A percentile compares a stretch with the other conserved stretches of the same genome.
Conservation (phyloP, 2,888 invertebrate genomes). For the Phytoseiulus persimilis region DNA sequence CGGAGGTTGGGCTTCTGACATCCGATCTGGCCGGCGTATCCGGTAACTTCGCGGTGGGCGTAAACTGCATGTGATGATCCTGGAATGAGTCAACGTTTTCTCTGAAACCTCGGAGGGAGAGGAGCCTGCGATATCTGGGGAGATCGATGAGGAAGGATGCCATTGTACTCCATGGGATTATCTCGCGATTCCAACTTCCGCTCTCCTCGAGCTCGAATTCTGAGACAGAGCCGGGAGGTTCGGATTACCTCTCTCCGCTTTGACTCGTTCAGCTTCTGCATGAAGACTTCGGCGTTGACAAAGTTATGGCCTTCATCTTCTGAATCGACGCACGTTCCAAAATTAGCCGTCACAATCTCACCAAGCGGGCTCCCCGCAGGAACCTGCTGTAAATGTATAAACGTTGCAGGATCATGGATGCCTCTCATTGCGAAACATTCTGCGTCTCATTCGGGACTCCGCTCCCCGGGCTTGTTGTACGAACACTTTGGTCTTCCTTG, state of each 20-base stretch:
- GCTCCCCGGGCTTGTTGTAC: neutral
- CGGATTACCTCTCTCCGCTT: neutral
- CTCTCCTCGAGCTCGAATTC: too few species aligned
- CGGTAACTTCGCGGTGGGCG: neutral
- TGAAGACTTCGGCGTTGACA: slow-evolving; percentile 10
- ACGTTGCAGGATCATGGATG: too few species aligned
- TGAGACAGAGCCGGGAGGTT: too few species aligned
- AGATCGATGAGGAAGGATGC: too few species aligned
- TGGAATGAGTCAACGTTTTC: neutral
- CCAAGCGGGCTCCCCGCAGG: neutral
- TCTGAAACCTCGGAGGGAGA: neutral
- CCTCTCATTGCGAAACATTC: too few species aligned
- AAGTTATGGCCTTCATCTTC: slow-evolving; percentile 24
- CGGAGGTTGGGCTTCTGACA: slow-evolving; percentile 11
- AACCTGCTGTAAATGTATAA: neutral
- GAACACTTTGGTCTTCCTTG: neutral
- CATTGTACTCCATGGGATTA: too few species aligned
- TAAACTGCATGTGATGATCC: neutral
- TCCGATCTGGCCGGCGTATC: neutral
- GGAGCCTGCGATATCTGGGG: neutral
- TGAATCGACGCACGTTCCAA: slow-evolving; percentile 22
- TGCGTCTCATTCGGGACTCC: too few species aligned
- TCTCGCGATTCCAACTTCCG: too few species aligned
- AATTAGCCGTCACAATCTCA: neutral
- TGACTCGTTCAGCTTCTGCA: neutral